Evolutionary conservation across 2,888 invertebrate species (phyloP).

Genomic region (Xylocampa areola): DNA sequence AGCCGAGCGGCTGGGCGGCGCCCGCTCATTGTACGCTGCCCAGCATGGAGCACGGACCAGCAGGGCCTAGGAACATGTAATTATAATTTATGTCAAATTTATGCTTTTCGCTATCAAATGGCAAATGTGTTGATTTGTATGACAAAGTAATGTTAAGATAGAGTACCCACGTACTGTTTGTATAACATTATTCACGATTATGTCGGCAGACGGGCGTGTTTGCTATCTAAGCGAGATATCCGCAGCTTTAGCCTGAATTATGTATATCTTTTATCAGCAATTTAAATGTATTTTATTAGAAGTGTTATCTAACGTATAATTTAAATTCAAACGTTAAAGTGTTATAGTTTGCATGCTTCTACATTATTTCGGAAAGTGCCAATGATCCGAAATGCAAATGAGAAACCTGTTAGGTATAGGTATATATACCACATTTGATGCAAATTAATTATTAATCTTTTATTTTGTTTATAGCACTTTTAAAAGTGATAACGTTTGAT

Average conservation of each 20-base stretch:
- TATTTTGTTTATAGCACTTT: no score
- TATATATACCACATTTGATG: no score
- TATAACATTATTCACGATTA: slow-evolving; percentile 48
- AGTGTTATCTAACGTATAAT: no score
- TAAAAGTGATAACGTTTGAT: no score
- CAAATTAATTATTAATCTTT: no score
- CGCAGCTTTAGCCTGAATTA: not conserved
- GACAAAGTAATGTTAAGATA: slow-evolving; percentile 15
- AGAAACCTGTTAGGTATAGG: no score
- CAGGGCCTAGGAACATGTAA: slow-evolving; percentile 23
- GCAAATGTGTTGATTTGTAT: slow-evolving; percentile 42
- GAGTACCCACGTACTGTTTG: slow-evolving; percentile 17
- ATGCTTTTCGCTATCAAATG: slow-evolving; percentile 28
- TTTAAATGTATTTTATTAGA: no score
- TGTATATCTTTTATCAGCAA: not conserved
- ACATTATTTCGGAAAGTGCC: no score
- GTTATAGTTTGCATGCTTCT: no score
- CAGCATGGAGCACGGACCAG: slow-evolving; percentile 19
- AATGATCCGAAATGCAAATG: no score
- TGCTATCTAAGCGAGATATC: not conserved
- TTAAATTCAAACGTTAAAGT: no score
- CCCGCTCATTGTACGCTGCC: slow-evolving; percentile 20
- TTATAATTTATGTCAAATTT: slow-evolving; percentile 52
- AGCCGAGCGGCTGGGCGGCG: slow-evolving; percentile 6
- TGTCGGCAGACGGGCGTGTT: not conserved